A percentile compares a stretch with the other conserved stretches of the same genome.
Conservation (phyloP, 2,888 invertebrate genomes). For the Plebejus argus region DNA sequence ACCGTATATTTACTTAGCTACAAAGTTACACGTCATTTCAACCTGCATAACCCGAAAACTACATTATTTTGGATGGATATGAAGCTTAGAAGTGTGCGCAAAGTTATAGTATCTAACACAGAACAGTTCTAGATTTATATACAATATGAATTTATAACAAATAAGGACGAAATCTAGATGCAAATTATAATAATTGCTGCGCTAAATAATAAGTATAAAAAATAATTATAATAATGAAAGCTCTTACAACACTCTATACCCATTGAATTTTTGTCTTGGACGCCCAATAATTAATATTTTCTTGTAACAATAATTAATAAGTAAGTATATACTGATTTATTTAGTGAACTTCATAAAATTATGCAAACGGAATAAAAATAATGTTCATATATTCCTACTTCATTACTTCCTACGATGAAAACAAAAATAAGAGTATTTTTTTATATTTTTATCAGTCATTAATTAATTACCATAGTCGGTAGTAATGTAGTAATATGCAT, state of each 20-base stretch:
- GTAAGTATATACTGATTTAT: neutral
- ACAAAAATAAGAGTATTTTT: conserved; percentile 2
- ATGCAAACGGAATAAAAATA: neutral
- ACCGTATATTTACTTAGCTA: neutral
- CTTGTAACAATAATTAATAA: neutral
- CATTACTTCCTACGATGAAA: neutral
- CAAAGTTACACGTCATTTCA: neutral
- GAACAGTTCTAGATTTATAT: conserved; percentile 10
- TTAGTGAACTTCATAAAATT: neutral
- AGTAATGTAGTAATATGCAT: neutral
- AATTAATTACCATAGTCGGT: neutral
- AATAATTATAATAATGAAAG: neutral
- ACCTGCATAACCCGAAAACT: conserved; percentile 18
- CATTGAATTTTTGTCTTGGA: neutral
- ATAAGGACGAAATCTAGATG: neutral
- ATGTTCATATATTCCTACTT: neutral
- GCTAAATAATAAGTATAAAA: neutral
- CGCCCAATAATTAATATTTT: neutral
- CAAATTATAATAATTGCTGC: neutral
- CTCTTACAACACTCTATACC: neutral
- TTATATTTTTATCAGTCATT: conserved; percentile 24
- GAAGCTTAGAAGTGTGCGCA: conserved; percentile 1
- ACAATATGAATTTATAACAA: neutral
- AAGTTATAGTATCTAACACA: conserved; percentile 8
- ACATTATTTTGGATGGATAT: conserved; percentile 27